phyloP scores from a whole-genome alignment of 2,888 invertebrate genomes.

The Diloba caeruleocephala region DNA sequence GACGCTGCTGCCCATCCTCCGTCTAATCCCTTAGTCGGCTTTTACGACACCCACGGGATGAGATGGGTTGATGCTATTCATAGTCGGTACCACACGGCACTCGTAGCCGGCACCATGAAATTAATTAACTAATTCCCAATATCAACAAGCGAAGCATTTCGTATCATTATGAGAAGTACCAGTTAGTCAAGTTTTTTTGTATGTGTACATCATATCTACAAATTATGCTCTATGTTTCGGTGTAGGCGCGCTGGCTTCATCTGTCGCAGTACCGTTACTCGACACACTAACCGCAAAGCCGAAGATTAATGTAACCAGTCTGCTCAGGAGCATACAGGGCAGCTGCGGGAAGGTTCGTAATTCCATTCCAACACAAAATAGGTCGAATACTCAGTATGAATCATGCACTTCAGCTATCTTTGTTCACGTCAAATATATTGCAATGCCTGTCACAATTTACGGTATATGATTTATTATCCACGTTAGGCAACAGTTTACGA shows the following conservation, averaged over 20 bases:
- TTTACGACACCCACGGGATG: too few relatives aligned
- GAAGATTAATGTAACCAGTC: conserved; percentile 85
- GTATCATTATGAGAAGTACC: too few relatives aligned
- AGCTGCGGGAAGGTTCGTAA: conserved; percentile 49
- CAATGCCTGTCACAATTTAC: background rate
- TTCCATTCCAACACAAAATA: conserved; percentile 41
- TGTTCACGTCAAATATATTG: conserved; percentile 15
- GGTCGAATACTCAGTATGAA: conserved; percentile 33
- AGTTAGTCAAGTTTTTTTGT: background rate
- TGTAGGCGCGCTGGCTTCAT: conserved; percentile 81
- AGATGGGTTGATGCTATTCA: too few relatives aligned
- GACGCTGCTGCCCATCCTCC: too few relatives aligned
- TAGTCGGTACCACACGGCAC: too few relatives aligned
- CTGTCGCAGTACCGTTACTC: conserved; percentile 80
- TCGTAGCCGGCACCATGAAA: too few relatives aligned
- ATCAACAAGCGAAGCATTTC: too few relatives aligned
- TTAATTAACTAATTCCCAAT: too few relatives aligned
- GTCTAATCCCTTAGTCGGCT: too few relatives aligned
- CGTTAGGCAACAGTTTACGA: conserved; percentile 49
- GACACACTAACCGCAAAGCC: conserved; percentile 85
- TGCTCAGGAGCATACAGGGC: conserved; percentile 68
- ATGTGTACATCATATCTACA: conserved; percentile 49
- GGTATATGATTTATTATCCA: too few relatives aligned
- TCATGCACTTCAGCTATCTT: conserved; percentile 22
- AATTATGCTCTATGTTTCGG: conserved; percentile 69